phyloP scores from a whole-genome alignment of 2,113 vertebrate genomes.

The Chlamydotis undulata region DNA sequence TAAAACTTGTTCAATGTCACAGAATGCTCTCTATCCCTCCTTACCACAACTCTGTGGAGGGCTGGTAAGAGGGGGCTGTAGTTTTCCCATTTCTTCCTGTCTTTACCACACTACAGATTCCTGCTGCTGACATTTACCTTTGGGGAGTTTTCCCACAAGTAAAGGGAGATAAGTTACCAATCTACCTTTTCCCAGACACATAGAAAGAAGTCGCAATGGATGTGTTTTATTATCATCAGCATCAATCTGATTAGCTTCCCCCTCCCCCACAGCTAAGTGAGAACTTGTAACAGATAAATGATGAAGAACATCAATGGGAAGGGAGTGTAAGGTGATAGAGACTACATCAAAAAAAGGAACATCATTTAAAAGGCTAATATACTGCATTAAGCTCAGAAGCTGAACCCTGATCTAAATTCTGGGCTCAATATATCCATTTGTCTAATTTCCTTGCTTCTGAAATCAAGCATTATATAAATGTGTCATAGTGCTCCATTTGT shows the following conservation, averaged over 20 bases:
- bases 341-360: slow-evolving; percentile 20
- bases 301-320: slow-evolving; percentile 24
- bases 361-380: slow-evolving; percentile 39
- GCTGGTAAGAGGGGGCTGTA: background rate
- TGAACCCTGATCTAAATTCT: slow-evolving; percentile 58
- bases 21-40: background rate
- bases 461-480: slow-evolving; percentile 68
- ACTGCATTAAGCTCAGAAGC: slow-evolving; percentile 37
- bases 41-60: background rate
- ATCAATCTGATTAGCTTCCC: slow-evolving; percentile 51
- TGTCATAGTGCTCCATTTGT: slow-evolving; percentile 55
- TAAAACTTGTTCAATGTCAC: background rate
- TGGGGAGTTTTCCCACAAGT: background rate
- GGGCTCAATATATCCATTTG: slow-evolving; percentile 50
- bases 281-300: slow-evolving; percentile 28
- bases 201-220: background rate
- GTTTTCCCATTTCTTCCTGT: background rate
- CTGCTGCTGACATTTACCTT: background rate
- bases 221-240: background rate
- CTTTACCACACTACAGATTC: background rate
- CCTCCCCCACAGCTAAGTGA: background rate
- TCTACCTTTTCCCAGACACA: background rate
- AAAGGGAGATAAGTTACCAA: background rate
- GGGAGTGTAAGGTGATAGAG: slow-evolving; percentile 10
- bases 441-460: slow-evolving; percentile 61